Base-by-base conservation (phyloP, 2,113 vertebrate species). In the Strix aluco region DNA sequence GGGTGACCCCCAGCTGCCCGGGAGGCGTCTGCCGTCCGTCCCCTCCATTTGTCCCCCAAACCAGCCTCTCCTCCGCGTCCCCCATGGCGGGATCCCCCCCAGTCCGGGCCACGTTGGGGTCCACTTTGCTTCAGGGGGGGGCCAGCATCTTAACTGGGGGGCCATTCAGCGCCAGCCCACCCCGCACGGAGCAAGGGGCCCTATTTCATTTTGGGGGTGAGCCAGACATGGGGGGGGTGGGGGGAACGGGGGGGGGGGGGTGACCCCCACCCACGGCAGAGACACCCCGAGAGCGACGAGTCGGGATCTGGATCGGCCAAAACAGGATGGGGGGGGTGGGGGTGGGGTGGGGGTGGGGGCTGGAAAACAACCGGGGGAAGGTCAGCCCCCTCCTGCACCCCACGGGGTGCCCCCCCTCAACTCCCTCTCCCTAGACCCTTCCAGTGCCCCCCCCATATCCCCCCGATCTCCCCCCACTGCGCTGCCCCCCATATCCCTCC, bases 1-100 rank as follows among this genome's bases (percentile, higher is more conserved):
- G 42, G 40, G 96, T 93, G 4, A 93, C 85, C 61, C 94, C 69
- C 40, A 97, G 78, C 69, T 97, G 96, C 36, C 97, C 97, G 6
- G 98, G 97, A 13, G 97, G 97, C 3, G 98, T 98, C 54, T 92
- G 96, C 36, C 97, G 96, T 4, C 95, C 91, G 5, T 96, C 96
- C 58, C 40, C 96, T 93, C 30, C 87, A 66, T 78, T 66, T 83
- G 91, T 91, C 90, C 92, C 96, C 94, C 87, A 86, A 74, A 77
- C 96, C 96, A 78, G 78, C 90, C 97, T 62, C 55, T 73, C 79
- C 58, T 74, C 16, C 30, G 62, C 84, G 81, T 74, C 72, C 63
- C 88, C 69, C 97, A 97, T 97, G 62, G 62, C 73, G 74, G 88
- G 34, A 36, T 36, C 34, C 38, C 82, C 58, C 49, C 54, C 38